Evolutionary conservation across 2,113 vertebrate genomes (phyloP), one percentile per base, ranked within the genome.

Genomic region (Bettongia penicillata): DNA sequence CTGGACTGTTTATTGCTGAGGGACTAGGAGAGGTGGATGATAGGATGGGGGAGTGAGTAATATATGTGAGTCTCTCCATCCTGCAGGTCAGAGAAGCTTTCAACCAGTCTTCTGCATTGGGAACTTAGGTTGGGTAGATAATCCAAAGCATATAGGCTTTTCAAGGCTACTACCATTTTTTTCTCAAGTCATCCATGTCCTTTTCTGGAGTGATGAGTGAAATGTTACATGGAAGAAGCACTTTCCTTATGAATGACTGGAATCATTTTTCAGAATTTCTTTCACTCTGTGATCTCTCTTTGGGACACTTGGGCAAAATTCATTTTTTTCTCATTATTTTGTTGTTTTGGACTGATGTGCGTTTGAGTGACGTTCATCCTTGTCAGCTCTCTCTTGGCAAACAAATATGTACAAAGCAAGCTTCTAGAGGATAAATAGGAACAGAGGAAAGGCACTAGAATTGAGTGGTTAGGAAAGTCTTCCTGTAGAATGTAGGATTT

Each of bases 251-350:
- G 98, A 98, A 97, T 99, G 99, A 96, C 90, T 98, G 52, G 99
- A 98, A 95, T 98, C 99, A 97, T 98, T 98, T 90, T 99, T 99
- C 19, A 99, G 99, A 94, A 99, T 99, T 97, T 99, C 99, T 94
- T 99, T 99, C 97, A 99, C 99, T 0, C 99, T 99, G 98, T 99
- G 98, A 95, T 99, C 99, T 97, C 99, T 99, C 98, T 99, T 99
- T 91, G 99, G 99, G 8, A 97, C 94, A 22, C 84, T 99, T 94
- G 99, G 99, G 92, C 97, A 97, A 19, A 98, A 97, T 26, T 98
- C 98, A 6, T 98, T 97, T 95, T 98, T 98, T 98, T 98, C 96
- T 99, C 99, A 90, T 98, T 95, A 57, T 97, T 98, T 92, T 99
- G 99, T 97, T 99, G 99, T 98, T 99, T 99, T 92, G 99, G 99